These are phyloP conservation scores for Alosa sapidissima DNA, from an alignment of 2,797 vertebrate species.

Conservation along the genomic window DNA sequence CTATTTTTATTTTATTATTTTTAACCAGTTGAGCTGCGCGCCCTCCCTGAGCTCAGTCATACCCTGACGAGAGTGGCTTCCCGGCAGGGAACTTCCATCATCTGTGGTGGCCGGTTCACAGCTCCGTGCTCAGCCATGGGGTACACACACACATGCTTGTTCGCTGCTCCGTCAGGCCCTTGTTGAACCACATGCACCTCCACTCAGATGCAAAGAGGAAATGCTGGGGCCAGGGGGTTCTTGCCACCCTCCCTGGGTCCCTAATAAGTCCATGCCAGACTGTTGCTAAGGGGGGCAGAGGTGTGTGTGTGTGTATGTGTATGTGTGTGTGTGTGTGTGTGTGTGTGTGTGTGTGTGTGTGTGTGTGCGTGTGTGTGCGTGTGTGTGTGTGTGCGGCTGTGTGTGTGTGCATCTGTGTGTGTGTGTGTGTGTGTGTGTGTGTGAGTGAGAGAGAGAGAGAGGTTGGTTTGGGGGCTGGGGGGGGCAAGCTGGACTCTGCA, in stretches of 20 bases:
- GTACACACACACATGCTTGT: neutral
- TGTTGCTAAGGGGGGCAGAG: slow-evolving; percentile 26
- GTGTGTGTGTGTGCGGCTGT: too few relatives aligned
- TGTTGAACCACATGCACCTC: slow-evolving; percentile 55
- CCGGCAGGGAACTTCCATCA: neutral
- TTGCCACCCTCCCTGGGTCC: slow-evolving; percentile 62
- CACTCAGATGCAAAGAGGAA: slow-evolving; percentile 65
- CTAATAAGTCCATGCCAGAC: slow-evolving; percentile 71
- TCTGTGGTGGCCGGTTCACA: slow-evolving; percentile 22
- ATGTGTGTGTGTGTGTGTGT: too few relatives aligned
- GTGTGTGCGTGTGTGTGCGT: too few relatives aligned
- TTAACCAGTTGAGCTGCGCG: neutral
- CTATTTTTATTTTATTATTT: neutral
- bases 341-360: too few relatives aligned
- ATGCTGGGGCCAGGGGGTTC: slow-evolving; percentile 62
- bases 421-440: too few relatives aligned
- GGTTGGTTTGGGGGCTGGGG: slow-evolving; percentile 39
- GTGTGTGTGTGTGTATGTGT: neutral
- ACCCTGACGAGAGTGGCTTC: neutral
- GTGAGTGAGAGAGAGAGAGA: slow-evolving; percentile 54
- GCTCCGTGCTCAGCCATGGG: slow-evolving; percentile 27
- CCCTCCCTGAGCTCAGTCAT: neutral
- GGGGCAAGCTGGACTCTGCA: neutral
- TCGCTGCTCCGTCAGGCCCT: slow-evolving; percentile 50
- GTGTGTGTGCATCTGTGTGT: neutral